Evolutionary conservation across 2,888 invertebrate species (phyloP), one percentile per base, ranked within the genome.

Genomic region (Frankliniella fusca): DNA sequence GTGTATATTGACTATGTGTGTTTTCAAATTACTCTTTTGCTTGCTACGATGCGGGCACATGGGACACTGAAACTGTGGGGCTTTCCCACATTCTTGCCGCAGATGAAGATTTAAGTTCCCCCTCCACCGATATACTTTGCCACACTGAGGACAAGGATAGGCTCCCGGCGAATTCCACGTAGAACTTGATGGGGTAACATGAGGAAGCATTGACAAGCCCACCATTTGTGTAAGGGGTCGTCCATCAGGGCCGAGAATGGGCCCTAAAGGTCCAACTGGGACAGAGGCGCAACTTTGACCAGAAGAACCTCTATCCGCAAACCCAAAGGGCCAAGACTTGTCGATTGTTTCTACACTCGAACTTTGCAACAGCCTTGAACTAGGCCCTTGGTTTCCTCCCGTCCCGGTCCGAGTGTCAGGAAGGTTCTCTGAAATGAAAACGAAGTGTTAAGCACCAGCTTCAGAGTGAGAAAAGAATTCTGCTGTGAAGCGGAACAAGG

Each of bases 31-130:
- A 84, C 87, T 87, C 82, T 89, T 88, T 82, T 88, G 86, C 81
- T 88, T 88, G 80, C 88, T 87, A 65, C 86, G 86, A 85, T 87
- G 87, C 80, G 85, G 85, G 85, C 90, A 90, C 82, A 88, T 87
- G 83, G 88, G 88, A 84, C 90, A 90, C 85, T 88, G 87, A 85
- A 89, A 89, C 83, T 88, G 87, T 3, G 89, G 88, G 84, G 88
- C 88, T 83, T 89, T 88, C 15, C 89, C 89, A 84, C 89, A 89
- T 83, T 90, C 89, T 84, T 89, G 88, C 84, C 88, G 88, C 86
- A 89, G 87, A 85, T 90, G 90, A 0, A 89, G 88, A 85, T 87
- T 88, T 81, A 89, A 85, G n/a, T 89, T 89, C 82, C 89, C 87
- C 84, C 87, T 86, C 84, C 88, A 87, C 20, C 88, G 88, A 84